phyloP scores from a whole-genome alignment of 2,113 vertebrate genomes.

The Onychostruthus taczanowskii region DNA sequence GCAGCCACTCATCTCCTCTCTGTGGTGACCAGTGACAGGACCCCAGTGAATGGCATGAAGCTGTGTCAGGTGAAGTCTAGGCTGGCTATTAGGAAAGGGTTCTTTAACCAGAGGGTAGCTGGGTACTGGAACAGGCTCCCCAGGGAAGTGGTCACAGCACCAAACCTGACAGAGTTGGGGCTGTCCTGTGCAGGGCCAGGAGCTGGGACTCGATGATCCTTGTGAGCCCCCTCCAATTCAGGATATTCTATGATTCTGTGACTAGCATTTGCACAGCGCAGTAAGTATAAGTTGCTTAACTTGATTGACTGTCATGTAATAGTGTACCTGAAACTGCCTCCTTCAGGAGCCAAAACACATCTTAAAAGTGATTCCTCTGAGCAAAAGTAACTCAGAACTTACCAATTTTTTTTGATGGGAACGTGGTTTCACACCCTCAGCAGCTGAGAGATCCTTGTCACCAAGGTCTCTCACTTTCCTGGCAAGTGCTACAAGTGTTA shows the following conservation, averaged over 20 bases:
- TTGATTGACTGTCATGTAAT: background rate
- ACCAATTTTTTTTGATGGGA: background rate
- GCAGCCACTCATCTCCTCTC: background rate
- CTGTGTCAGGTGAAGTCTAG: background rate
- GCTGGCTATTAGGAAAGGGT: background rate
- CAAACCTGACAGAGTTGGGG: background rate
- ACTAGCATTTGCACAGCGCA: background rate
- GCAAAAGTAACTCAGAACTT: background rate
- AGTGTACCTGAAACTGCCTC: background rate
- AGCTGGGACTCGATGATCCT: rapidly evolving
- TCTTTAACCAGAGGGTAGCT: background rate
- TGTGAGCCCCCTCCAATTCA: background rate
- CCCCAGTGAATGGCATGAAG: rapidly evolving
- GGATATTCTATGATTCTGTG: background rate
- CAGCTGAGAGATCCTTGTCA: background rate
- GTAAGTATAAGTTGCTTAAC: background rate
- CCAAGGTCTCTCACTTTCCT: background rate
- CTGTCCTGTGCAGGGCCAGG: background rate
- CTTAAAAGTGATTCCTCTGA: background rate
- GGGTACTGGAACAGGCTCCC: background rate
- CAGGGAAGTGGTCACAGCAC: background rate
- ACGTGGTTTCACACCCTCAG: background rate
- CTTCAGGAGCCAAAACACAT: background rate
- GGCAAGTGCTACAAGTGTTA: background rate
- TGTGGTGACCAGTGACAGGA: background rate